Percentiles rank a stretch among this genome's conserved stretches.
These are phyloP conservation scores for Lobophora halterata DNA, from an alignment of 2,888 invertebrate species.

Conservation along the genomic window DNA sequence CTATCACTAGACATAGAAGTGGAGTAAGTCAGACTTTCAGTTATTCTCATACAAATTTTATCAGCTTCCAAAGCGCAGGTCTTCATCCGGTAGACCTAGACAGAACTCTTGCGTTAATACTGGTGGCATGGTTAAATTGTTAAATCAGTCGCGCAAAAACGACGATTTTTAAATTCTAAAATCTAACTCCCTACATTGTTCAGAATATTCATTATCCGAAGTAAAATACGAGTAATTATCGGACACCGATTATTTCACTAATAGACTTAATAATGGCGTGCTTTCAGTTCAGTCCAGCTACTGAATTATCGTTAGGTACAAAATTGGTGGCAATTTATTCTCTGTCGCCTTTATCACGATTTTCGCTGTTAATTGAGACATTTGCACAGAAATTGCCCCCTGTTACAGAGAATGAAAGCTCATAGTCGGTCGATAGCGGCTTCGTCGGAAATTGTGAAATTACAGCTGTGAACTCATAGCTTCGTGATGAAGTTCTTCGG, in stretches of 20 bases:
- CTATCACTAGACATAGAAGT: no score
- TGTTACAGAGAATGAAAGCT: constrained; percentile 41
- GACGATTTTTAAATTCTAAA: no score
- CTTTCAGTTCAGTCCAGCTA: constrained; percentile 44
- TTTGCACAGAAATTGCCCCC: constrained; percentile 61
- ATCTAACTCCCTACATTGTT: constrained; percentile 5
- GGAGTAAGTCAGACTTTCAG: no score
- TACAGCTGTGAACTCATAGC: constrained; percentile 27
- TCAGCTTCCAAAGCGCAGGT: no score
- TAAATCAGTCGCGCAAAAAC: no score
- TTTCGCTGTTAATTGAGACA: constrained; percentile 69
- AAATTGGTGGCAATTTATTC: constrained; percentile 64
- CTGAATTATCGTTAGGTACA: constrained; percentile 55
- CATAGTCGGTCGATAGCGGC: constrained; percentile 34
- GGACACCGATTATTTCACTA: constrained; percentile 38
- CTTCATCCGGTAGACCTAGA: no score
- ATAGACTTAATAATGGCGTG: constrained; percentile 42
- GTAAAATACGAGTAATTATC: constrained; percentile 31
- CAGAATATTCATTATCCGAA: constrained; percentile 10
- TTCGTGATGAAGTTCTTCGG: no score
- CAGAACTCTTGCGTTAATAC: no score
- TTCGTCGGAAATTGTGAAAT: constrained; percentile 32
- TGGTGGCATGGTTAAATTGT: no score
- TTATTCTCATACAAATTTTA: no score
- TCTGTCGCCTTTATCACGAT: constrained; percentile 60